Percentiles rank a stretch among this genome's conserved stretches.
Evolutionary conservation across 2,888 invertebrate species (phyloP).

Genomic region (Clistopyga incitator): DNA sequence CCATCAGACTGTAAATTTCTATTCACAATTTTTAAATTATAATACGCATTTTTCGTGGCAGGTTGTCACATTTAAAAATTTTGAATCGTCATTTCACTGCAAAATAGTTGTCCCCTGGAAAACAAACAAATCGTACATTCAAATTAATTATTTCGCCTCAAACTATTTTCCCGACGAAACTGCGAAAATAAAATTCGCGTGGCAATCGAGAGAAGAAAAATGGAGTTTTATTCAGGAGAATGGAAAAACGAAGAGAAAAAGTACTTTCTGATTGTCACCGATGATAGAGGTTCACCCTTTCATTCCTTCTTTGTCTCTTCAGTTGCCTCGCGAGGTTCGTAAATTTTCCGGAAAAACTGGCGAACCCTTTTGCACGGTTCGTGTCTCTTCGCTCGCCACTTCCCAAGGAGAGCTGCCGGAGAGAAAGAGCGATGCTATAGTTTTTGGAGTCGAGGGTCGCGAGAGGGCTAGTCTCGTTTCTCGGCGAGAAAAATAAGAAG

Average conservation of each 20-base stretch:
- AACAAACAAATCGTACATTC: too few species aligned
- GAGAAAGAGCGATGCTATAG: slow-evolving; percentile 11
- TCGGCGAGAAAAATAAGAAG: slow-evolving; percentile 19
- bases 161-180: background rate
- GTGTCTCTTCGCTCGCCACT: slow-evolving; percentile 28
- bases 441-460: slow-evolving; percentile 37
- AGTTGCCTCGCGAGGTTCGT: slow-evolving; percentile 39
- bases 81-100: too few species aligned
- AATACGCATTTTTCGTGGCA: too few species aligned
- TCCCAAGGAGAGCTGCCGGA: slow-evolving; percentile 14
- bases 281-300: background rate
- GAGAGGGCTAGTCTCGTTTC: slow-evolving; percentile 24
- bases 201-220: slow-evolving; percentile 11
- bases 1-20: too few species aligned
- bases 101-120: too few species aligned
- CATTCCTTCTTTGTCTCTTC: slow-evolving; percentile 5
- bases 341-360: slow-evolving; percentile 42
- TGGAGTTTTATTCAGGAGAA: slow-evolving; percentile 24
- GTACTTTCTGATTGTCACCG: slow-evolving; percentile 2
- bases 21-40: too few species aligned
- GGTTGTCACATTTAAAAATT: too few species aligned
- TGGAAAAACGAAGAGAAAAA: background rate
- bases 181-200: background rate
- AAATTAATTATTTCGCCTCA: background rate
- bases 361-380: background rate